These are phyloP conservation scores for Zaprionus lachaisei DNA, from an alignment of 1,140 invertebrate species.

Conservation along the genomic window DNA sequence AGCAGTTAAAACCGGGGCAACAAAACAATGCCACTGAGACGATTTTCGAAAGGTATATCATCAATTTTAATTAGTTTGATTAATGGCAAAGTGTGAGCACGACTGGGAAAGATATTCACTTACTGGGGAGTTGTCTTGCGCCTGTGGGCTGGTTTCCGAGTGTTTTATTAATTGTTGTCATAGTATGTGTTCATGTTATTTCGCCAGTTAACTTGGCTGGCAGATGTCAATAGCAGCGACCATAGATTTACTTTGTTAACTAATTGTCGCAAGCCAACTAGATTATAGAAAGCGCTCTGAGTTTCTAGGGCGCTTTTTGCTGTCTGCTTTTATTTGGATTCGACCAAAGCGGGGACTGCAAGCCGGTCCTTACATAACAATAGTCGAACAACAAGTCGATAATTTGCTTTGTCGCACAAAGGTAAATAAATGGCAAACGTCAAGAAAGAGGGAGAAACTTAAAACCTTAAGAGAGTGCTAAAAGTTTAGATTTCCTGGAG, in stretches of 20 bases:
- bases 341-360: constrained; percentile 13
- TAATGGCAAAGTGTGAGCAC: constrained; percentile 64
- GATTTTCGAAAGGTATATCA: constrained; percentile 56
- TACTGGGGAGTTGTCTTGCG: constrained; percentile 2
- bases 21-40: constrained; percentile 25
- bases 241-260: constrained; percentile 48
- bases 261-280: constrained; percentile 59
- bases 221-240: constrained; percentile 16
- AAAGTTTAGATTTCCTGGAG: neutral
- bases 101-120: constrained; percentile 51
- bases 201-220: constrained; percentile 49
- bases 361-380: constrained; percentile 30
- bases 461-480: neutral
- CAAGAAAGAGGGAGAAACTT: constrained; percentile 23
- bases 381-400: constrained; percentile 64
- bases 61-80: constrained; percentile 82
- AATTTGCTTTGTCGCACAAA: constrained; percentile 60
- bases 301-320: neutral
- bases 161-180: constrained; percentile 66
- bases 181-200: constrained; percentile 63
- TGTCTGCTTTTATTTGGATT: constrained; percentile 48
- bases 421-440: constrained; percentile 31
- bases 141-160: neutral
- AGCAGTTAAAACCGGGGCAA: constrained; percentile 44
- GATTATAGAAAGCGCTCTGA: constrained; percentile 28